phyloP scores from a whole-genome alignment of 2,888 invertebrate genomes.

The Troides aeacus region DNA sequence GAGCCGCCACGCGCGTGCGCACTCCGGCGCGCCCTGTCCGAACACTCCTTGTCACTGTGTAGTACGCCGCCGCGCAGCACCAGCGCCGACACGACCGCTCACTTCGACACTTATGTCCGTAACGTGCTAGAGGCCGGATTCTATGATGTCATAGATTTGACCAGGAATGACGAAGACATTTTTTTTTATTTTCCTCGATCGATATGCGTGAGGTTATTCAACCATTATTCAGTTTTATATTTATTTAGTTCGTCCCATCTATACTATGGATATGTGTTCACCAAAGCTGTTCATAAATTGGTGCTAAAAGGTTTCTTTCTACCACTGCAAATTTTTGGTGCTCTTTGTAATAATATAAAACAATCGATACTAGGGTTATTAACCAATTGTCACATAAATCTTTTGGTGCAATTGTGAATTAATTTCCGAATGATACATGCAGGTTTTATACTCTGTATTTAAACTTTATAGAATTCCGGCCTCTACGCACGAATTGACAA shows the following conservation, averaged over 20 bases:
- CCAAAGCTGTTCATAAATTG: background rate
- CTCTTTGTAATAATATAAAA: background rate
- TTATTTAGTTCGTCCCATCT: background rate
- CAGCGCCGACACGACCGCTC: conserved; percentile 11
- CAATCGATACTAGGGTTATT: background rate
- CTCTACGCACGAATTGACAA: conserved; percentile 3
- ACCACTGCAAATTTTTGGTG: background rate
- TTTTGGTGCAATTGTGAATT: background rate
- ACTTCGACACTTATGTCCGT: conserved; percentile 6
- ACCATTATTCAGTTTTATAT: background rate
- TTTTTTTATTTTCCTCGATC: background rate
- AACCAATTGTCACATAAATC: background rate
- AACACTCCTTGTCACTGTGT: conserved; percentile 45
- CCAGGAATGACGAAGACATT: background rate
- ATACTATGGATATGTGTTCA: background rate
- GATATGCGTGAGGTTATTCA: background rate
- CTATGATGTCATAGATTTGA: background rate
- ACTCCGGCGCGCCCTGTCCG: conserved; percentile 36
- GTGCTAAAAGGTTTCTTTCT: background rate
- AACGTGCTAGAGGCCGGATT: conserved; percentile 7
- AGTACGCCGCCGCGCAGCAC: conserved; percentile 31
- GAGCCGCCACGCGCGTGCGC: conserved; percentile 38
- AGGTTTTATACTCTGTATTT: background rate
- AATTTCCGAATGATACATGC: background rate
- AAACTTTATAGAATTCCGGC: conserved; percentile 3